Evolutionary conservation across 2,797 vertebrate species (phyloP).

Genomic region (Ctenopoma multispine): DNA sequence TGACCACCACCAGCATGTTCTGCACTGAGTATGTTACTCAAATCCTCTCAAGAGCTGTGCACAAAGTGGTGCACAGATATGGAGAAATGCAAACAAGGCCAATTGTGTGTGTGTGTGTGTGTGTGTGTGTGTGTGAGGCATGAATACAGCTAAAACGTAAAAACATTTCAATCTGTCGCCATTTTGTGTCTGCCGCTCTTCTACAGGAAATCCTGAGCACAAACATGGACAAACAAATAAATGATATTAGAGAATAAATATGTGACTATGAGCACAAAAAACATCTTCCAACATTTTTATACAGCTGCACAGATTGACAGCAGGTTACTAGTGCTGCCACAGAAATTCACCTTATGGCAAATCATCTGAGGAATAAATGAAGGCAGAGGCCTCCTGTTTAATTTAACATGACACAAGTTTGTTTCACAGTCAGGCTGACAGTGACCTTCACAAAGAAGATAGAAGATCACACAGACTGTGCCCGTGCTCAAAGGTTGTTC

Average conservation of each 20-base stretch:
- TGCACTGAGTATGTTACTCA: neutral
- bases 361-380: neutral
- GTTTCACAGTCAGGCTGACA: neutral
- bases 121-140: conserved; percentile 27
- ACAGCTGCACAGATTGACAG: neutral
- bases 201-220: conserved; percentile 22
- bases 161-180: conserved; percentile 58
- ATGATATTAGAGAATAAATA: neutral
- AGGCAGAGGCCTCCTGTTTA: neutral
- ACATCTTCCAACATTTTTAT: neutral
- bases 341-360: neutral
- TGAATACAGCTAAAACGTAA: neutral
- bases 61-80: neutral
- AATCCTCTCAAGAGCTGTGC: neutral
- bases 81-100: neutral
- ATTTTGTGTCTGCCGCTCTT: conserved; percentile 66
- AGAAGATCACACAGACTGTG: neutral
- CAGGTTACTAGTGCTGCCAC: neutral
- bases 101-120: too few relatives aligned
- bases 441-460: too few relatives aligned
- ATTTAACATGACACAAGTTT: neutral
- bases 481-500: too few relatives aligned
- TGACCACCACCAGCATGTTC: neutral
- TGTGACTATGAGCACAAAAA: neutral
- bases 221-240: neutral